phyloP scores from a whole-genome alignment of 1,140 invertebrate species.

The Meloidogyne floridensis region DNA sequence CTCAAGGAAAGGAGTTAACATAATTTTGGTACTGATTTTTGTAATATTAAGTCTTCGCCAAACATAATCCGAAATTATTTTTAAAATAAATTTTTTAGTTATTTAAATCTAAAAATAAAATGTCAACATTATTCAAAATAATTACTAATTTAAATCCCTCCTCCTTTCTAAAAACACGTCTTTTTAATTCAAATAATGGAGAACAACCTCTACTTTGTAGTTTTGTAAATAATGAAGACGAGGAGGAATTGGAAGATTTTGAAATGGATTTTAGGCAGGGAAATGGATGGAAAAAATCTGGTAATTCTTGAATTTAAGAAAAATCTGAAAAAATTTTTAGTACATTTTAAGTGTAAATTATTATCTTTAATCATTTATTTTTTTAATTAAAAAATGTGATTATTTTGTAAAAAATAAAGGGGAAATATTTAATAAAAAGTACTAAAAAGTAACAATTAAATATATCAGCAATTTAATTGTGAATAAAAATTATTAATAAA shows the following conservation, averaged over 20 bases:
- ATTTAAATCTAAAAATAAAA: not conserved
- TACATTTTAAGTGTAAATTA: no score
- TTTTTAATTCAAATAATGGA: constrained; percentile 14
- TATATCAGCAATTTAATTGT: no score
- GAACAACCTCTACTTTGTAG: constrained; percentile 4
- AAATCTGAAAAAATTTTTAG: not conserved
- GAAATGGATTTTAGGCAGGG: not conserved
- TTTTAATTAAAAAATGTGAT: no score
- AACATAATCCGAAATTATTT: not conserved
- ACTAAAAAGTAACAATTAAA: no score
- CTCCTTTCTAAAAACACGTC: constrained; percentile 5
- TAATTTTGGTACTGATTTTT: no score
- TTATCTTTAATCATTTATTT: no score
- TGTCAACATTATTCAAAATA: not conserved
- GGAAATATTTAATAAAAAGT: no score
- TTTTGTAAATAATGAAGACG: constrained; percentile 2
- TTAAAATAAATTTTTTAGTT: not conserved
- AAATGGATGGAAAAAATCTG: constrained; percentile 4
- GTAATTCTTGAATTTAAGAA: not conserved
- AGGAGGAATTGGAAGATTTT: constrained; percentile 15
- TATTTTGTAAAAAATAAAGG: no score
- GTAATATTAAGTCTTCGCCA: no score
- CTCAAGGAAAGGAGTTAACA: no score
- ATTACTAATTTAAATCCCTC: not conserved
- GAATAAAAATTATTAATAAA: no score